Evolutionary conservation across 2,888 invertebrate genomes (phyloP), one percentile per base, ranked within the genome.

Genomic region (Epistrophe grossulariae): DNA sequence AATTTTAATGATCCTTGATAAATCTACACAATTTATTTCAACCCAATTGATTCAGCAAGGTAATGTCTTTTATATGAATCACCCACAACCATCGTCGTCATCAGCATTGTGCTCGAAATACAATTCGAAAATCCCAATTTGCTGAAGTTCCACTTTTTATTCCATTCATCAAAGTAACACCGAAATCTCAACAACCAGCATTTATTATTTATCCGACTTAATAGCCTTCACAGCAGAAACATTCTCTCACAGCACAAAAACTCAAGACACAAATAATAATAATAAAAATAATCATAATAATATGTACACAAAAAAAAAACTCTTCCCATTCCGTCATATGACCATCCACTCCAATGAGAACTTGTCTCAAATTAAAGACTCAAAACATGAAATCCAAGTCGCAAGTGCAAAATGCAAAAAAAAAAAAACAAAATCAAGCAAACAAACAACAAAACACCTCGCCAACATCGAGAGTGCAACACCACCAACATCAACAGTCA

Each of bases 251-350:
- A 85, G 70, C 79, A 68, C 83, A 73, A 55, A 66, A 79, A 64
- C 62, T 40, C 17, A 45, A 17, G 31, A 19, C 59, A 62, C n/a
- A 50, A 73, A 64, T 35, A 57, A 52, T 6, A 38, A 17, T 3
- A 60, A 60, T 10, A 43, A 15, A 4, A 62, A 43, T 8, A 62
- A 45, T 28, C 31, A 31, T 17, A 45, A 68, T 10, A 68, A 45
- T 10, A 55, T 11, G 10, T 7, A 35, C 7, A 35, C 13, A 15
- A 59, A 48, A 43, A 74, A 59, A 78, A 82, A 57, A 64, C 82
- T 79, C 82, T 82, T 82, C 85, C 81, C 81, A 85, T 81, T 85
- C 84, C 85, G 85, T 85, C 85, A 85, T 66, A 85, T 74, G 85
- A 85, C 78, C 78, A 79, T 74, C 82, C 71, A 81, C 81, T 85